Evolutionary conservation across 2,113 vertebrate genomes (phyloP).

Genomic region (Beaufortia kweichowensis): DNA sequence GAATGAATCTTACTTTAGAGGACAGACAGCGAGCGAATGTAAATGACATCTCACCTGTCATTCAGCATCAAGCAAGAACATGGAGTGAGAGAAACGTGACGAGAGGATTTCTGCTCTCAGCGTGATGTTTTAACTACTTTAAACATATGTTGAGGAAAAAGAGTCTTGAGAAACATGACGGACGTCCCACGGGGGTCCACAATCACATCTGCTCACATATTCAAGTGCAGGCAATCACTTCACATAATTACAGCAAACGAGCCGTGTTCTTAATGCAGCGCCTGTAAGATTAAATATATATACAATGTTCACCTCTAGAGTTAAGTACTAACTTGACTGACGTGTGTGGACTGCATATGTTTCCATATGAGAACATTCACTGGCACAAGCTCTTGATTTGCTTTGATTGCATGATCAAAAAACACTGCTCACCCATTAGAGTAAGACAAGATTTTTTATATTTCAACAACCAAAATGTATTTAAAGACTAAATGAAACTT

Average conservation of each 20-base stretch:
- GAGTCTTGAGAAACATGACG: slow-evolving; percentile 16
- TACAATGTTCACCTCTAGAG: not conserved
- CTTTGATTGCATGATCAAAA: too few relatives aligned
- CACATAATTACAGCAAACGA: not conserved
- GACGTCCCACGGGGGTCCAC: not conserved
- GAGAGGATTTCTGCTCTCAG: not conserved
- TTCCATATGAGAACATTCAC: too few relatives aligned
- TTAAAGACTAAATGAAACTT: too few relatives aligned
- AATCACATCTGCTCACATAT: slow-evolving; percentile 21
- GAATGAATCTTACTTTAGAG: not conserved
- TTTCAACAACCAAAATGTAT: too few relatives aligned
- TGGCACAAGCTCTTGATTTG: too few relatives aligned
- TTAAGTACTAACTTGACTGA: not conserved
- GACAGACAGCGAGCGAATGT: slow-evolving; percentile 12
- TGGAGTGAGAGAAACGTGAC: not conserved
- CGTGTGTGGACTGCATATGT: not conserved
- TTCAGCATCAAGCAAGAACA: not conserved
- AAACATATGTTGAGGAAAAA: slow-evolving; percentile 11
- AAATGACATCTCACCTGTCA: slow-evolving; percentile 25
- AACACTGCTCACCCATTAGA: too few relatives aligned
- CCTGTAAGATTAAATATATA: not conserved
- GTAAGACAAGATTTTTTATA: too few relatives aligned
- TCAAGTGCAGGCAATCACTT: not conserved
- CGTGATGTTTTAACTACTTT: not conserved
- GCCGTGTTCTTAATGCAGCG: not conserved